Percentiles rank a stretch among this genome's conserved stretches.
Evolutionary conservation across 2,888 invertebrate species (phyloP).

Genomic region (Linhomoeus sp.): DNA sequence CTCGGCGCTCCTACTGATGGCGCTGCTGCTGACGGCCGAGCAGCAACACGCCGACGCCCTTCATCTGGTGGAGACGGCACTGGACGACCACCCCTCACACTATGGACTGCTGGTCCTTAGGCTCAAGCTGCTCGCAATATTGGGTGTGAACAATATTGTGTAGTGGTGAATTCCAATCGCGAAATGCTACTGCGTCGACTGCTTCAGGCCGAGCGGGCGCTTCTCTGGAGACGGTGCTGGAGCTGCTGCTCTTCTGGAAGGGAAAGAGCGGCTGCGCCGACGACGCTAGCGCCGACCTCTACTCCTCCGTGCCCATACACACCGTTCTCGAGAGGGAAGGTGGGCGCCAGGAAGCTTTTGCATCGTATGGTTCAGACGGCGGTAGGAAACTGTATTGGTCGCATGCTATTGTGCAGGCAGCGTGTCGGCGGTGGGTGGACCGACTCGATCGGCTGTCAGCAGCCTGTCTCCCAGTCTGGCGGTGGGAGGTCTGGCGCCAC

Average conservation of each 20-base stretch:
- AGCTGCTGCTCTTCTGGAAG: constrained; percentile 69
- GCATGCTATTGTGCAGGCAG: too few relatives aligned
- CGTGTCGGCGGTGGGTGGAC: too few relatives aligned
- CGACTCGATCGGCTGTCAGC: too few relatives aligned
- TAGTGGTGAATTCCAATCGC: neutral
- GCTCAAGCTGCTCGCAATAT: constrained; percentile 19
- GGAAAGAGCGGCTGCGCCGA: too few relatives aligned
- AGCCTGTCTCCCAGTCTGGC: too few relatives aligned
- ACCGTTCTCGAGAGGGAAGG: too few relatives aligned
- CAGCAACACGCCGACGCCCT: constrained; percentile 33
- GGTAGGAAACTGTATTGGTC: too few relatives aligned
- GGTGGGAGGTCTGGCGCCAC: too few relatives aligned
- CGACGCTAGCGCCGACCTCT: too few relatives aligned
- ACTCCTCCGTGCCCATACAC: too few relatives aligned
- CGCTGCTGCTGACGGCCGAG: constrained; percentile 53
- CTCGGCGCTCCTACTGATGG: constrained; percentile 53
- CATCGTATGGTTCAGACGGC: too few relatives aligned
- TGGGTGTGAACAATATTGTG: constrained; percentile 8
- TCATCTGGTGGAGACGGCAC: constrained; percentile 39
- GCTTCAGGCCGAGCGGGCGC: constrained; percentile 36
- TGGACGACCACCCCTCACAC: constrained; percentile 74
- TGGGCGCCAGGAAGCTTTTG: too few relatives aligned
- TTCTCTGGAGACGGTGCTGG: constrained; percentile 64
- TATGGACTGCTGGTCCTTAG: constrained; percentile 26
- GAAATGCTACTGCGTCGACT: neutral